Percentiles rank a stretch among this genome's conserved stretches.
Evolutionary conservation across 2,797 vertebrate species (phyloP).

Genomic region (Fringilla coelebs): DNA sequence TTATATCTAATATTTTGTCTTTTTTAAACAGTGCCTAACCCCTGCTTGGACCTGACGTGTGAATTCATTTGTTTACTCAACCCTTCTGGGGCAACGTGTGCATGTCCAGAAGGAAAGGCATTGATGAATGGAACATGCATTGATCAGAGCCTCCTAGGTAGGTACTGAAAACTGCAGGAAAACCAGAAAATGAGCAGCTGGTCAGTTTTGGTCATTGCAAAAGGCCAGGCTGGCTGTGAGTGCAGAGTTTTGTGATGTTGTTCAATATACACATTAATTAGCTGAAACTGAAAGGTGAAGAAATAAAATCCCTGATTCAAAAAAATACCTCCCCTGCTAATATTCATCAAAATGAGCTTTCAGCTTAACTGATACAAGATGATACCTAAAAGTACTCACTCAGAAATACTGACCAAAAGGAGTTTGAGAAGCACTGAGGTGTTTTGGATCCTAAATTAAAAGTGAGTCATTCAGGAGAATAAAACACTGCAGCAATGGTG

Average conservation of each 20-base stretch:
- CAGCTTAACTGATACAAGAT: background rate
- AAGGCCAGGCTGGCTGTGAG: background rate
- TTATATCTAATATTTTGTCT: background rate
- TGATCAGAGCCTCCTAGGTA: conserved; percentile 87
- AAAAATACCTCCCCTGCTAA: background rate
- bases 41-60: conserved; percentile 88
- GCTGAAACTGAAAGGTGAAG: background rate
- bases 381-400: too few species aligned
- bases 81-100: conserved; percentile 89
- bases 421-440: background rate
- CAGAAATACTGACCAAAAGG: background rate
- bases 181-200: background rate
- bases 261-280: background rate
- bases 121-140: conserved; percentile 90
- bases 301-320: background rate
- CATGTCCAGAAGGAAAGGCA: conserved; percentile 93
- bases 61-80: conserved; percentile 97
- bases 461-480: background rate
- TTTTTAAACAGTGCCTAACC: conserved; percentile 84
- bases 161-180: background rate
- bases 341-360: background rate
- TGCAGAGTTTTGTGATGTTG: background rate
- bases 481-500: background rate
- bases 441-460: background rate
- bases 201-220: background rate